Evolutionary conservation across 2,113 vertebrate genomes (phyloP).

Genomic region (Brachypteracias leptosomus): DNA sequence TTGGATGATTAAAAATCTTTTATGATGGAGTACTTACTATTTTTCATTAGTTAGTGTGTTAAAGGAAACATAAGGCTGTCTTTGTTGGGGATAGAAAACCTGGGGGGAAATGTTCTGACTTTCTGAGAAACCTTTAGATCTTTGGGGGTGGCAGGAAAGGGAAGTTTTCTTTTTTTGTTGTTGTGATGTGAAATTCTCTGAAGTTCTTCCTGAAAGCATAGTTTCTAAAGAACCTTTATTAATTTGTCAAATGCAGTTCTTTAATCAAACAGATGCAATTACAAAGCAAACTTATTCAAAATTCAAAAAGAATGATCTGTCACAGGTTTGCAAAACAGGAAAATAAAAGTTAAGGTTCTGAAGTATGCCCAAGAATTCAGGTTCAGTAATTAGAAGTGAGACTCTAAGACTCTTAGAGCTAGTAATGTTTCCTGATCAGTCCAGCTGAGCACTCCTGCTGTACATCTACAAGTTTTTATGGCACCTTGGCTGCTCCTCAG

Average conservation of each 20-base stretch:
- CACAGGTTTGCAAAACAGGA: background rate
- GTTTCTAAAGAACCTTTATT: background rate
- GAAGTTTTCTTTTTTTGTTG: background rate
- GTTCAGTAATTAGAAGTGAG: background rate
- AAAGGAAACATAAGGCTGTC: background rate
- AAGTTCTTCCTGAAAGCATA: background rate
- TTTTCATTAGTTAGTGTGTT: slow-evolving; percentile 30
- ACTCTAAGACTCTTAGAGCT: background rate
- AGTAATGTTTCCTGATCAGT: background rate
- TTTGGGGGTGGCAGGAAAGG: background rate
- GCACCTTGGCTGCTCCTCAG: background rate
- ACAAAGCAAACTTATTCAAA: background rate
- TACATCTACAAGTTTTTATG: background rate
- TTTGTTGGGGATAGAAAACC: background rate
- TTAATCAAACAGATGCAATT: background rate
- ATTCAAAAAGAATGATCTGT: background rate
- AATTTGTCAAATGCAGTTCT: background rate
- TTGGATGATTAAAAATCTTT: slow-evolving; percentile 44
- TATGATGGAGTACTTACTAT: background rate
- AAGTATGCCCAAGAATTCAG: background rate
- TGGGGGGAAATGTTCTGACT: background rate
- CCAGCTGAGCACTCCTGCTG: background rate
- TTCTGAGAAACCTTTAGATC: slow-evolving; percentile 22
- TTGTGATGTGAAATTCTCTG: background rate
- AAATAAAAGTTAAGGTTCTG: background rate